These are phyloP conservation scores for Toxonevra muliebris DNA, from an alignment of 2,888 invertebrate genomes.

Conservation along the genomic window DNA sequence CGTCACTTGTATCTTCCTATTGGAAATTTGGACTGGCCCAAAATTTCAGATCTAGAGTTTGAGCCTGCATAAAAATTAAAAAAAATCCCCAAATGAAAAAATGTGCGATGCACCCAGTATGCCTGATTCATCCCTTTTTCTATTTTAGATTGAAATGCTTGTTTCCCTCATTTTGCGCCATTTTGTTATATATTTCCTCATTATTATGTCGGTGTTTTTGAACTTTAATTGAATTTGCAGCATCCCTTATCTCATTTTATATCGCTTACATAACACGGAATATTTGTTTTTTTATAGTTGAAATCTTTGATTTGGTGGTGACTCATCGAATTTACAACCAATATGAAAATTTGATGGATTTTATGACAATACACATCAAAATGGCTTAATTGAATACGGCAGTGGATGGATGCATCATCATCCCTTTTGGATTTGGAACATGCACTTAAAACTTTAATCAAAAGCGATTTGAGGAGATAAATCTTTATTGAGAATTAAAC, in stretches of 20 bases:
- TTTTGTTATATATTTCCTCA: constrained; percentile 10
- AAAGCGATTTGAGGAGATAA: too few species aligned
- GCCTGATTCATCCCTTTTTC: background rate
- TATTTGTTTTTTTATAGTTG: too few species aligned
- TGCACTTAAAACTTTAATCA: too few species aligned
- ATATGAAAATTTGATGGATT: background rate
- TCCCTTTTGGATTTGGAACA: too few species aligned
- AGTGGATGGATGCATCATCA: too few species aligned
- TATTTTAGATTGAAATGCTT: background rate
- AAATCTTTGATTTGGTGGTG: background rate
- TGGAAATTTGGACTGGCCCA: too few species aligned
- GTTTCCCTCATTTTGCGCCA: constrained; percentile 7
- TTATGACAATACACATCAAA: constrained; percentile 6
- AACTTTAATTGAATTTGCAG: constrained; percentile 15
- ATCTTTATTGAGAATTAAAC: too few species aligned
- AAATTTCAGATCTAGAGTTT: too few species aligned
- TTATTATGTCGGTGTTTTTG: background rate
- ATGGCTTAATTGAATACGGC: constrained; percentile 5
- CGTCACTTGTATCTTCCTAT: too few species aligned
- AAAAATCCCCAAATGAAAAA: too few species aligned
- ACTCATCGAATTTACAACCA: constrained; percentile 2
- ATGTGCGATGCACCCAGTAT: too few species aligned
- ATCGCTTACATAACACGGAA: background rate
- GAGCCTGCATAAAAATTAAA: too few species aligned
- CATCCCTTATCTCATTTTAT: constrained; percentile 16